These are phyloP conservation scores for Epinephelus malabaricus DNA, from an alignment of 2,797 vertebrate genomes.

Conservation along the genomic window DNA sequence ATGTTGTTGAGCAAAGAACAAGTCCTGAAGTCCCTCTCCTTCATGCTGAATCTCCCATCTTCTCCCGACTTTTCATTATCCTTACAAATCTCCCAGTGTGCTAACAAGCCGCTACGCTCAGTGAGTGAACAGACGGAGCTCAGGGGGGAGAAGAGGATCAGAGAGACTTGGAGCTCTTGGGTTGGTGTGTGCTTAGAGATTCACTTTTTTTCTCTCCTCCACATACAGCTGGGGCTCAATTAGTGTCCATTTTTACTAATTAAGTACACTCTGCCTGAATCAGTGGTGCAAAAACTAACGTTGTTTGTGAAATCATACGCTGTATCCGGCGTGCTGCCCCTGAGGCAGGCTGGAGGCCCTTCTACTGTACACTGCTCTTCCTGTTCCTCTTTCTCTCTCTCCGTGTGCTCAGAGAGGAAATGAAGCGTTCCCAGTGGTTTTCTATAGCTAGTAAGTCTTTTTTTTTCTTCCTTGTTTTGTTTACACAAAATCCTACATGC, in stretches of 20 bases:
- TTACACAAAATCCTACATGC: constrained; percentile 55
- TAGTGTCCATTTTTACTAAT: constrained; percentile 85
- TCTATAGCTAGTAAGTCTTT: constrained; percentile 18
- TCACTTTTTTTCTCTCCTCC: constrained; percentile 44
- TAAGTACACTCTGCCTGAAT: constrained; percentile 80
- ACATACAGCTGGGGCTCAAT: constrained; percentile 85
- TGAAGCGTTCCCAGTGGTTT: constrained; percentile 67
- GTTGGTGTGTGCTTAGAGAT: constrained; percentile 77
- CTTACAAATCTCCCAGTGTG: constrained; percentile 80
- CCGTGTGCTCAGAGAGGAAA: constrained; percentile 60
- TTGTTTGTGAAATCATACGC: constrained; percentile 82
- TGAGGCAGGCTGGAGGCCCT: constrained; percentile 79
- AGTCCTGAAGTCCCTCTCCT: constrained; percentile 55
- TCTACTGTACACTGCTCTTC: constrained; percentile 71
- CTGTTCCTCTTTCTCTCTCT: constrained; percentile 43
- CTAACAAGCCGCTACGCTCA: constrained; percentile 80
- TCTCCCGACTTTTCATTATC: constrained; percentile 78
- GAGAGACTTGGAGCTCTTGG: constrained; percentile 79
- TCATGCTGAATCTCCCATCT: constrained; percentile 56
- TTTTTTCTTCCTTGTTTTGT: constrained; percentile 39
- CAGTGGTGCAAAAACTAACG: constrained; percentile 80
- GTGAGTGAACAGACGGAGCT: constrained; percentile 81
- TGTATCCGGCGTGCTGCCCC: constrained; percentile 76
- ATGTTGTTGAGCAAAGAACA: constrained; percentile 48
- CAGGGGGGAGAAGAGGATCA: constrained; percentile 80